Evolutionary conservation across 1,140 invertebrate species (phyloP).

Genomic region (Drosophila erecta): DNA sequence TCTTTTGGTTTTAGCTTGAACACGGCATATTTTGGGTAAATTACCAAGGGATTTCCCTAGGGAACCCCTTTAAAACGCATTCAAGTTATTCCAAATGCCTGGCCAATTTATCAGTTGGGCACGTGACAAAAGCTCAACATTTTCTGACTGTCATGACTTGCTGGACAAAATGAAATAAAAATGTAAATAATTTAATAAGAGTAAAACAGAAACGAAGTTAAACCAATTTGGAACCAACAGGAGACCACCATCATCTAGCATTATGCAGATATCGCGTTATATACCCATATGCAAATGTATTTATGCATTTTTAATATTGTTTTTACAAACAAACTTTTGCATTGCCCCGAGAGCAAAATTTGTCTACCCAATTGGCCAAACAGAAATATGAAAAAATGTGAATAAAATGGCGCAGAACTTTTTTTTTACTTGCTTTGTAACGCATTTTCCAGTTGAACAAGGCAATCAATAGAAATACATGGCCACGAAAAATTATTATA

Average conservation of each 20-base stretch:
- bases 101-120: slow-evolving; percentile 4
- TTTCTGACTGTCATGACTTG: slow-evolving; percentile 9
- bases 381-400: neutral
- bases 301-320: slow-evolving; percentile 59
- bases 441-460: slow-evolving; percentile 60
- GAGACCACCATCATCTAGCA: slow-evolving; percentile 4
- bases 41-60: neutral
- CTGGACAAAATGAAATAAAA: slow-evolving; percentile 36
- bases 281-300: slow-evolving; percentile 17
- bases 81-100: neutral
- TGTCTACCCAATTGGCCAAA: slow-evolving; percentile 37
- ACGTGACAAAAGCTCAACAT: slow-evolving; percentile 6
- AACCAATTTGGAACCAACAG: slow-evolving; percentile 13
- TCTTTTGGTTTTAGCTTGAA: neutral
- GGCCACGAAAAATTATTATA: slow-evolving; percentile 56
- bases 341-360: slow-evolving; percentile 29
- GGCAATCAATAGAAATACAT: slow-evolving; percentile 70
- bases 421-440: slow-evolving; percentile 28
- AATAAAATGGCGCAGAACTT: slow-evolving; percentile 12
- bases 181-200: slow-evolving; percentile 39
- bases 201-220: slow-evolving; percentile 26
- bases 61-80: neutral
- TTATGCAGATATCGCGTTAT: slow-evolving; percentile 16
- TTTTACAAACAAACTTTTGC: slow-evolving; percentile 42
- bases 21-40: neutral